Evolutionary conservation across 2,113 vertebrate genomes (phyloP), one percentile per base, ranked within the genome.

Genomic region (Rhagologus leucostigma): DNA sequence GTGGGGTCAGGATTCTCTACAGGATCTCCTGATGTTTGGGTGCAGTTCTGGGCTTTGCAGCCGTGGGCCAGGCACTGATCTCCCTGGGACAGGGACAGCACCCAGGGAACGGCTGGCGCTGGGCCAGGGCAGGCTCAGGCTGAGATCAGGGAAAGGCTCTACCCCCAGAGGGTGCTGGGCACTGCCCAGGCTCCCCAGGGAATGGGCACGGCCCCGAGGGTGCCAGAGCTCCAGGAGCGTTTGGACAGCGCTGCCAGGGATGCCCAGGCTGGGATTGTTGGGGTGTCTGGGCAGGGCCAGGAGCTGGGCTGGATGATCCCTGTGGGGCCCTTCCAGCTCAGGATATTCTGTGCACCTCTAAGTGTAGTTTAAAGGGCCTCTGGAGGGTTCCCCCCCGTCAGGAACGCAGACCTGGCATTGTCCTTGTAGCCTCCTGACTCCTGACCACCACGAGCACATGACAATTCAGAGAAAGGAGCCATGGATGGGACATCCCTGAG

Each of bases 241-340:
- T 85, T n/a, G 83, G 52, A 1, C 11, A 11, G 37, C 9, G 0
- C 64, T 87, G 27, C 49, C 24, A 37, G 75, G 75, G 30, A 10
- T 56, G 63, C 1, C 1, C 75, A 64, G 85, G 57, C 4, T 23
- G 76, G 42, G 85, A 0, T 1, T 71, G 3, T 7, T 53, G 75
- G 76, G 62, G 39, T 1, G 29, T 29, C 57, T 71, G 85, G 1
- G 65, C 73, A 77, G 33, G 74, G 56, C 1, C 5, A 13, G 64
- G 47, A 1, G 39, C 4, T 49, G 42, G 1, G 44, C 3, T 46
- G 47, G 22, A 2, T 39, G 56, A 8, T 64, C 41, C 19, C 2
- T 1, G 65, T 1, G 26, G 14, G 33, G 33, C 4, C 18, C 14
- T 81, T 2, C 20, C 37, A 13, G 0, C 3, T 4, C 2, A 2